phyloP scores from a whole-genome alignment of 2,797 vertebrate genomes.

The Acanthurus tractus region DNA sequence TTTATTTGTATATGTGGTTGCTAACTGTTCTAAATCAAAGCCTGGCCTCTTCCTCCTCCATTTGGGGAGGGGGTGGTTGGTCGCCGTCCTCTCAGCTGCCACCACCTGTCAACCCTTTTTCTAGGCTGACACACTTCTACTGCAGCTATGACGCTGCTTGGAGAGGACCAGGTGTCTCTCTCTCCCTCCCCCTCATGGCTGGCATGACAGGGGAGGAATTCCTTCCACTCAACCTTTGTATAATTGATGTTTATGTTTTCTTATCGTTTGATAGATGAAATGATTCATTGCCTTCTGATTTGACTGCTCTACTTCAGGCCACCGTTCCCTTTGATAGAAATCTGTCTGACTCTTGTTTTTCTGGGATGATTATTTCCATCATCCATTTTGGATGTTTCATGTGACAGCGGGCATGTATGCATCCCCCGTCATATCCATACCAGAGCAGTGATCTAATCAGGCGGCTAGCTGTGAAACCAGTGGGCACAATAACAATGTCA shows the following conservation, averaged over 20 bases:
- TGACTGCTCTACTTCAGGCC: too few species aligned
- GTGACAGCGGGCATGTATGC: constrained; percentile 23
- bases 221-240: constrained; percentile 53
- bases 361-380: neutral
- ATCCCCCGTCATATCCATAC: constrained; percentile 42
- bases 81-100: constrained; percentile 84
- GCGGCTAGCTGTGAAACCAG: constrained; percentile 57
- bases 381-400: constrained; percentile 44
- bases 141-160: constrained; percentile 69
- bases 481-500: constrained; percentile 46
- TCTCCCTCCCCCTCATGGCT: constrained; percentile 22
- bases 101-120: constrained; percentile 79
- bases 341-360: neutral
- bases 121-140: constrained; percentile 72
- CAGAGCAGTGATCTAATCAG: constrained; percentile 68
- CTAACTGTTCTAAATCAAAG: constrained; percentile 91
- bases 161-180: constrained; percentile 68
- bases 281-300: too few species aligned
- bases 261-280: neutral
- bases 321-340: neutral
- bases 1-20: constrained; percentile 88
- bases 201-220: constrained; percentile 50
- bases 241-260: constrained; percentile 21
- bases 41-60: constrained; percentile 57
- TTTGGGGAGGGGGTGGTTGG: constrained; percentile 49